These are phyloP conservation scores for Paedocypris sp. DNA, from an alignment of 2,113 vertebrate species.

Conservation along the genomic window DNA sequence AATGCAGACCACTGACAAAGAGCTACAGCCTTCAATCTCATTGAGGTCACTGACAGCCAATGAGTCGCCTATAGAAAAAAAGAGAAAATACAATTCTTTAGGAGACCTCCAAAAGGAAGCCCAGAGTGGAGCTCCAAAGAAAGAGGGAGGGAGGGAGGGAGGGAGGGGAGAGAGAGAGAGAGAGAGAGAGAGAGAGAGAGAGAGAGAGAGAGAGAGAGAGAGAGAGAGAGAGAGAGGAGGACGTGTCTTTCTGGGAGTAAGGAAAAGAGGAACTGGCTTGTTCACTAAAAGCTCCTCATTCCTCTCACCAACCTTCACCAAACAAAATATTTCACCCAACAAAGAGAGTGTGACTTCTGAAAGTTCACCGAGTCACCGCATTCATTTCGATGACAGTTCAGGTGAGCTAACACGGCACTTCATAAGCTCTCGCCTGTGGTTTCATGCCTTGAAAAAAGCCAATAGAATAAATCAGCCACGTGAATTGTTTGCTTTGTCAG, in stretches of 20 bases:
- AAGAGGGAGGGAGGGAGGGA: constrained; percentile 29
- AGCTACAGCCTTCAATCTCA: constrained; percentile 37
- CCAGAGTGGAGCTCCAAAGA: constrained; percentile 30
- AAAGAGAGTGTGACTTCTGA: constrained; percentile 27
- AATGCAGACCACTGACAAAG: constrained; percentile 47
- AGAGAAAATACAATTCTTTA: constrained; percentile 30
- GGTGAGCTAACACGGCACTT: constrained; percentile 23
- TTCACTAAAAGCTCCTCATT: constrained; percentile 39
- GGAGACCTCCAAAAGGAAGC: constrained; percentile 42
- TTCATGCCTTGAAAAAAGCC: constrained; percentile 21
- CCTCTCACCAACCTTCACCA: constrained; percentile 3
- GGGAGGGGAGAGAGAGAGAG: constrained; percentile 33
- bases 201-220: neutral
- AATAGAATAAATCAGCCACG: constrained; percentile 27
- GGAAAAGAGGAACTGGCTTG: no score
- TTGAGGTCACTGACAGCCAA: constrained; percentile 42
- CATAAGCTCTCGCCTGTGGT: constrained; percentile 9
- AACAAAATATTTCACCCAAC: constrained; percentile 16
- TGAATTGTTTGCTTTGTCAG: constrained; percentile 14
- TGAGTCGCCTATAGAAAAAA: constrained; percentile 41
- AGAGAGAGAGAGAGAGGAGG: no score
- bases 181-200: constrained; percentile 31
- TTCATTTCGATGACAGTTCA: constrained; percentile 43
- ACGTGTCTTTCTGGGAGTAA: no score
- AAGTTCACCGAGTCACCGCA: constrained; percentile 38